These are phyloP conservation scores for Cantharis flavilabris DNA, from an alignment of 2,888 invertebrate species.

Conservation along the genomic window DNA sequence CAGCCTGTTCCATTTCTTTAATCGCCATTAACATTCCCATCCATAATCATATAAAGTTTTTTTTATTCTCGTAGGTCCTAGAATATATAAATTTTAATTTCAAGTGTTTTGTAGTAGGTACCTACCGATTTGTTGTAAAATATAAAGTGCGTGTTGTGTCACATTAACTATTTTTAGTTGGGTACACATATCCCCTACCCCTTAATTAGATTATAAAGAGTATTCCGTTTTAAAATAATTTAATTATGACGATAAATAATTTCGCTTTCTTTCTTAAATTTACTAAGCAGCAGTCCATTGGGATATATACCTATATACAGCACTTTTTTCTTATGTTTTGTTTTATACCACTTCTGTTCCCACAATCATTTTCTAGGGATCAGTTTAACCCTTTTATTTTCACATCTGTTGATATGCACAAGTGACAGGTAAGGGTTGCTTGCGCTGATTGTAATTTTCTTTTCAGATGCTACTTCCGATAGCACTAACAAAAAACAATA, in stretches of 20 bases:
- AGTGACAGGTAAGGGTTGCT: constrained; percentile 27
- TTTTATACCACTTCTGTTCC: constrained; percentile 33
- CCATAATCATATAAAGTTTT: neutral
- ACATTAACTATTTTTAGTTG: neutral
- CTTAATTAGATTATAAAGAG: neutral
- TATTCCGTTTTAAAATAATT: neutral
- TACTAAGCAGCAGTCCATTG: neutral
- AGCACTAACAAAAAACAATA: constrained; percentile 3
- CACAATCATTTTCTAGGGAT: constrained; percentile 35
- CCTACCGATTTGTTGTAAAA: neutral
- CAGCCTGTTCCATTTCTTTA: constrained; percentile 12
- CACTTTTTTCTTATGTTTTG: constrained; percentile 26
- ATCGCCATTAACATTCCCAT: constrained; percentile 18
- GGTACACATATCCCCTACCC: neutral
- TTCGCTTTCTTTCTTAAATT: neutral
- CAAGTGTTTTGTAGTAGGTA: neutral
- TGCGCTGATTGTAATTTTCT: constrained; percentile 22
- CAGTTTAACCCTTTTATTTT: constrained; percentile 35
- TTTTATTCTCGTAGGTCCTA: neutral
- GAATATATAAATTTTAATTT: constrained; percentile 2
- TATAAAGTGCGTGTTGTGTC: neutral
- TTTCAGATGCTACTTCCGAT: constrained; percentile 34
- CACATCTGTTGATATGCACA: constrained; percentile 36
- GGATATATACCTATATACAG: neutral
- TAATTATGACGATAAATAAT: neutral